These are phyloP conservation scores for Neogale vison DNA, from an alignment of 2,113 vertebrate genomes.

Conservation along the genomic window DNA sequence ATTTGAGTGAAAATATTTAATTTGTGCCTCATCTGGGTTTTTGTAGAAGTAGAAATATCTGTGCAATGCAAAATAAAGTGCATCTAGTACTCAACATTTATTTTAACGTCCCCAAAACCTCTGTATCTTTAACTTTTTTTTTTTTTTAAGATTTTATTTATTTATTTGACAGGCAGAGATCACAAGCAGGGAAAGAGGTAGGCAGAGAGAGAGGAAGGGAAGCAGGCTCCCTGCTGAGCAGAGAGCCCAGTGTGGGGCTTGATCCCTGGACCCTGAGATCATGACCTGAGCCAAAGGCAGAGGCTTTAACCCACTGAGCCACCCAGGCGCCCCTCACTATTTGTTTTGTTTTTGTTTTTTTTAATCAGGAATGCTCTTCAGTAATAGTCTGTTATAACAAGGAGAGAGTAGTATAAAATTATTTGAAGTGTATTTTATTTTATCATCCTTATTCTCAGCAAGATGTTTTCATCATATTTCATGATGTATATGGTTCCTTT, in stretches of 20 bases:
- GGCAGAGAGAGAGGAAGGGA: too few relatives aligned
- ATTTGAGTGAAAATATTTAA: constrained; percentile 3
- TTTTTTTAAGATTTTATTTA: background rate
- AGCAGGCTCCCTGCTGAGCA: too few relatives aligned
- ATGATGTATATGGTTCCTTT: background rate
- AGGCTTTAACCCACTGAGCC: too few relatives aligned
- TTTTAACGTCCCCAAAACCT: background rate
- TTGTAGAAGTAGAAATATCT: background rate
- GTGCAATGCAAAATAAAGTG: background rate
- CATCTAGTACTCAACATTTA: background rate
- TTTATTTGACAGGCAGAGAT: too few relatives aligned
- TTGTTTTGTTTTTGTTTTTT: background rate
- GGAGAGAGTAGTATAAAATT: constrained; percentile 12
- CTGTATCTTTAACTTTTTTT: background rate
- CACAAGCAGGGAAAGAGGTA: too few relatives aligned
- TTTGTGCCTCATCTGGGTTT: background rate
- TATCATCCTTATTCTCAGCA: background rate
- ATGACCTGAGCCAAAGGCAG: too few relatives aligned
- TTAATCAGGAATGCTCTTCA: background rate
- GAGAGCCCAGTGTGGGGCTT: too few relatives aligned
- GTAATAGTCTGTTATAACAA: background rate
- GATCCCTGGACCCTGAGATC: too few relatives aligned
- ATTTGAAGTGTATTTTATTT: constrained; percentile 19
- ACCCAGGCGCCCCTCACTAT: background rate
- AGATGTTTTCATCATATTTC: constrained; percentile 17